Percentiles rank a stretch among this genome's conserved stretches.
phyloP scores from a whole-genome alignment of 2,888 invertebrate genomes.

The Tetragnatha montana region DNA sequence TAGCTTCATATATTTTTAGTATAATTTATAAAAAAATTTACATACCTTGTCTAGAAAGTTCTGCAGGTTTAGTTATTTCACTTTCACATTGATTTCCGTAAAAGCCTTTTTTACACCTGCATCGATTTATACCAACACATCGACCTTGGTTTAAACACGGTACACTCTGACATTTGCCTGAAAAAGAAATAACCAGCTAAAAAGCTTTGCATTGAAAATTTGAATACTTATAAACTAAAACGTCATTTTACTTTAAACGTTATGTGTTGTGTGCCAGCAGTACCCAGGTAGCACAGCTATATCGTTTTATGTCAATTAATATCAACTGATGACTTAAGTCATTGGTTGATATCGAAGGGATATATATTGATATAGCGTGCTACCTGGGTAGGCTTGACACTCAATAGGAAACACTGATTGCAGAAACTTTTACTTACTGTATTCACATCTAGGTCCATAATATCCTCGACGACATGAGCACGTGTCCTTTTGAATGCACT shows the following conservation, averaged over 20 bases:
- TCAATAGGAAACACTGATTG: background rate
- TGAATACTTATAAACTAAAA: too few relatives aligned
- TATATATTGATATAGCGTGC: too few relatives aligned
- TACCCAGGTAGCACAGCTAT: too few relatives aligned
- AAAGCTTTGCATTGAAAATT: background rate
- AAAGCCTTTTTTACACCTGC: conserved; percentile 93
- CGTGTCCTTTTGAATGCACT: conserved; percentile 94
- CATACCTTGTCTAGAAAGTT: conserved; percentile 37
- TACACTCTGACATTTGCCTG: conserved; percentile 56
- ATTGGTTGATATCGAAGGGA: too few relatives aligned
- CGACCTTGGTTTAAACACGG: conserved; percentile 92
- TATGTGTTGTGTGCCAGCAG: too few relatives aligned
- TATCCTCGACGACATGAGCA: conserved; percentile 94
- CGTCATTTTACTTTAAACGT: too few relatives aligned
- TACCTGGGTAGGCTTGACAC: background rate
- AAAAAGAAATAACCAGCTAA: too few relatives aligned
- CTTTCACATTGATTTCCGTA: conserved; percentile 90
- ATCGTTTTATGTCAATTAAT: too few relatives aligned
- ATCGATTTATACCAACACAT: conserved; percentile 94
- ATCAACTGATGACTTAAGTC: too few relatives aligned
- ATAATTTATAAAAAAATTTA: background rate
- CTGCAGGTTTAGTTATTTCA: conserved; percentile 29
- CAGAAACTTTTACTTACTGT: conserved; percentile 82
- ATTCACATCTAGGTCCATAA: conserved; percentile 92
- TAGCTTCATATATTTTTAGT: too few relatives aligned